Percentiles rank a stretch among this genome's conserved stretches.
Conservation (phyloP, 2,888 invertebrate species). For the Sphaerophoria rueppellii region DNA sequence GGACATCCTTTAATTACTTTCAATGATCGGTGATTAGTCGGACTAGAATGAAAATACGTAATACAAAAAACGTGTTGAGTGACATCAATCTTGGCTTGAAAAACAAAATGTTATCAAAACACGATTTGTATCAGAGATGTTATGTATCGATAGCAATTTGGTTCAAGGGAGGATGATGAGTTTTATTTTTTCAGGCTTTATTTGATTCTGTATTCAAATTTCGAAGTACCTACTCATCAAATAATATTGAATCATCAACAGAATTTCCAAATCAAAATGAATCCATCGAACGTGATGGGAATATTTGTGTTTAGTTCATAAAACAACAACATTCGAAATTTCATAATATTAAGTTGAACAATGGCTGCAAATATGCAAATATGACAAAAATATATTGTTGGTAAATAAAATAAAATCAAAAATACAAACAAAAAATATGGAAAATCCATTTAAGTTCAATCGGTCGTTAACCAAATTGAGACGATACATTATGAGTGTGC, state of each 20-base stretch:
- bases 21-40: constrained; percentile 50
- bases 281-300: constrained; percentile 43
- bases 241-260: not conserved
- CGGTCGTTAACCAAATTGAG: constrained; percentile 36
- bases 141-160: not conserved
- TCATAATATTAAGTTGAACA: constrained; percentile 35
- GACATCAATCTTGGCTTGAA: not conserved
- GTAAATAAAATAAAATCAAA: constrained; percentile 14
- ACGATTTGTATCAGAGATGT: too few relatives aligned
- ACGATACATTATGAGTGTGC: constrained; percentile 41
- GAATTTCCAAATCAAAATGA: constrained; percentile 33
- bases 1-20: constrained; percentile 59
- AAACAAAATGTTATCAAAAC: not conserved
- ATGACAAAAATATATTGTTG: constrained; percentile 33
- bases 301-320: constrained; percentile 13
- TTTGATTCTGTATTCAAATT: not conserved
- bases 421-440: constrained; percentile 6
- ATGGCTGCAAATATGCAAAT: constrained; percentile 16
- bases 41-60: not conserved
- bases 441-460: constrained; percentile 45
- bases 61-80: constrained; percentile 30
- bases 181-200: not conserved
- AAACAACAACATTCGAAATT: constrained; percentile 27
- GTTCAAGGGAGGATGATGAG: not conserved
- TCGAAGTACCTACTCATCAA: constrained; percentile 4